Evolutionary conservation across 2,888 invertebrate genomes (phyloP).

Genomic region (Dione vanillae): DNA sequence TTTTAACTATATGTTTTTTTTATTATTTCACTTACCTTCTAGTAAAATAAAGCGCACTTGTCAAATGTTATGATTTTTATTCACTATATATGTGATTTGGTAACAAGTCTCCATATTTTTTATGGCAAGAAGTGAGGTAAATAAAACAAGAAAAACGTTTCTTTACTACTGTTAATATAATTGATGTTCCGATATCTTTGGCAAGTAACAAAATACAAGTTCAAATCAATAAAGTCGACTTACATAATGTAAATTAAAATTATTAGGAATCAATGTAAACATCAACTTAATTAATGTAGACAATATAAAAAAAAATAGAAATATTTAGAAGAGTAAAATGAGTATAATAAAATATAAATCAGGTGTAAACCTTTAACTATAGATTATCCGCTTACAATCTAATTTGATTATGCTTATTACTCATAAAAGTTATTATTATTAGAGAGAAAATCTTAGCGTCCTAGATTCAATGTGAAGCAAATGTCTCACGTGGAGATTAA

Average conservation of each 20-base stretch:
- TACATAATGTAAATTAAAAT: conserved; percentile 16
- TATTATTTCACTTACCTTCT: no score
- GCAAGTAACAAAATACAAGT: conserved; percentile 16
- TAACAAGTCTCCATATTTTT: neutral
- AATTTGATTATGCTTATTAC: neutral
- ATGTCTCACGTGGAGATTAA: neutral
- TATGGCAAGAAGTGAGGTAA: neutral
- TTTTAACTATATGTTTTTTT: no score
- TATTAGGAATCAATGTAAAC: conserved; percentile 24
- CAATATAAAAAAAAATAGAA: neutral
- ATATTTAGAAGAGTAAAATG: neutral
- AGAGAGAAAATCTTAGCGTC: neutral
- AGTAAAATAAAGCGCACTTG: no score
- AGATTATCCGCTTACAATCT: neutral
- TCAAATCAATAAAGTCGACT: neutral
- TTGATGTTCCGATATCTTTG: conserved; percentile 29
- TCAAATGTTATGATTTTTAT: no score
- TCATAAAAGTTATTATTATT: neutral
- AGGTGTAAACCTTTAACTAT: neutral
- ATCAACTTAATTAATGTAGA: neutral
- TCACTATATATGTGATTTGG: no score
- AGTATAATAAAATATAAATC: conserved; percentile 3
- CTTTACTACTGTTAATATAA: conserved; percentile 13
- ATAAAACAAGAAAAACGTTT: conserved; percentile 12
- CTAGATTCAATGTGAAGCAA: neutral